phyloP scores from a whole-genome alignment of 2,888 invertebrate species.

The Tetropium fuscum region DNA sequence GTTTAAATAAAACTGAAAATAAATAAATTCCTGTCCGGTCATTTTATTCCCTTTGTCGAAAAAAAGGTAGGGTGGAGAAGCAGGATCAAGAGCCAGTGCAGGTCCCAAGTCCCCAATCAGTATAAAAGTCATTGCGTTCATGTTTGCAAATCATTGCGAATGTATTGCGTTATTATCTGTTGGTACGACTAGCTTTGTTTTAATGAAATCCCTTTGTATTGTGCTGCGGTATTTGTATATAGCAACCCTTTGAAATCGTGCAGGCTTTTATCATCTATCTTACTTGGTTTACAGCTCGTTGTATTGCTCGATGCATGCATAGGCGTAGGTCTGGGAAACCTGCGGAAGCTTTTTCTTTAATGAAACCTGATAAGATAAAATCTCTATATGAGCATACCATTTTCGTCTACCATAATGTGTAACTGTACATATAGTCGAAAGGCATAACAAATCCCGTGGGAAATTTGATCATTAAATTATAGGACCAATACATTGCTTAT shows the following conservation, averaged over 20 bases:
- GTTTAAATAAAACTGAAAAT: too few species aligned
- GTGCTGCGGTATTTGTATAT: conserved; percentile 1
- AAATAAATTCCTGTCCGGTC: too few species aligned
- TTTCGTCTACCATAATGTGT: too few species aligned
- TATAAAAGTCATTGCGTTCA: conserved; percentile 14
- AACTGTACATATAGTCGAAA: too few species aligned
- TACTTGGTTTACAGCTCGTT: not conserved
- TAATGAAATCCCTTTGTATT: conserved; percentile 13
- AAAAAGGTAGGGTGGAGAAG: not conserved
- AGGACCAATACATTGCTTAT: too few species aligned
- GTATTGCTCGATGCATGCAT: not conserved
- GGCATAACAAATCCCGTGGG: too few species aligned
- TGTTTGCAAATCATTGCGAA: conserved; percentile 16
- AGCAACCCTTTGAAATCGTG: conserved; percentile 5
- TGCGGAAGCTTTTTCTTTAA: not conserved
- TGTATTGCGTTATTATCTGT: conserved; percentile 6
- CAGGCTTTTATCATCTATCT: conserved; percentile 8
- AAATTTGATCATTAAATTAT: too few species aligned
- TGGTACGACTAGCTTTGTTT: conserved; percentile 12
- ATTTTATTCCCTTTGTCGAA: too few species aligned
- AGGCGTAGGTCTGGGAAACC: not conserved
- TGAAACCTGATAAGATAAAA: too few species aligned
- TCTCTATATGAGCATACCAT: too few species aligned
- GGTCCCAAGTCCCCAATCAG: conserved; percentile 4
- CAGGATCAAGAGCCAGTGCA: conserved; percentile 1